Evolutionary conservation across 2,888 invertebrate species (phyloP), one percentile per base, ranked within the genome.

Genomic region (Coleophora deauratella): DNA sequence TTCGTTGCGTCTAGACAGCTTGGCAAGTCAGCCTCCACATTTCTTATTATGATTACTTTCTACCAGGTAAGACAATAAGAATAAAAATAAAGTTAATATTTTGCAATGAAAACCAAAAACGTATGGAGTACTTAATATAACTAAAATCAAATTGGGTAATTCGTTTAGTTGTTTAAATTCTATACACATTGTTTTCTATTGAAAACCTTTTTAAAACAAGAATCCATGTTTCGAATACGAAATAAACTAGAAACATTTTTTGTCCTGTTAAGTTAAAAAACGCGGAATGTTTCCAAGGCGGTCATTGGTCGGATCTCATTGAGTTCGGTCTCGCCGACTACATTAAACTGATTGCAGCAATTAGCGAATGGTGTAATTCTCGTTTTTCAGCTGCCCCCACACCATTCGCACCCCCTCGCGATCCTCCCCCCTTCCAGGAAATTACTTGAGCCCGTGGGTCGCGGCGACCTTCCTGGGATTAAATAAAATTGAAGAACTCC

Each of bases 341-440:
- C 82, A 84, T 84, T 81, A 81, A 75, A 81, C 74, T 81, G 81
- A 84, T 84, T 82, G 80, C 81, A 70, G 79, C 77, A 84, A 84
- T 84, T 84, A 84, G 80, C 67, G 81, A 75, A 78, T 80, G 81
- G 77, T 78, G 80, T 79, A 79, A 78, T 80, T 77, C 79, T 75
- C 81, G 77, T 80, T 80, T 78, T 78, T 80, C 78, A 78, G 69
- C 66, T 69, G 54, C 61, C 70, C 54, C 52, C 54, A 66, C 57
- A 57, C 54, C 52, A 55, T 50, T 51, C 54, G 58, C 52, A 51
- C 46, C 50, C 41, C 46, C 49, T 42, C 55, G 50, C 10, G 10
- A 31, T 11, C 56, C 50, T 45, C 44, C 42, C 54, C 60, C 67
- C 70, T 64, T 11, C 55, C 60, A 75, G 75, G 74, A 82, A 80